These are phyloP conservation scores for Rhabdomys pumilio DNA, from an alignment of 2,797 vertebrate species.

Conservation along the genomic window DNA sequence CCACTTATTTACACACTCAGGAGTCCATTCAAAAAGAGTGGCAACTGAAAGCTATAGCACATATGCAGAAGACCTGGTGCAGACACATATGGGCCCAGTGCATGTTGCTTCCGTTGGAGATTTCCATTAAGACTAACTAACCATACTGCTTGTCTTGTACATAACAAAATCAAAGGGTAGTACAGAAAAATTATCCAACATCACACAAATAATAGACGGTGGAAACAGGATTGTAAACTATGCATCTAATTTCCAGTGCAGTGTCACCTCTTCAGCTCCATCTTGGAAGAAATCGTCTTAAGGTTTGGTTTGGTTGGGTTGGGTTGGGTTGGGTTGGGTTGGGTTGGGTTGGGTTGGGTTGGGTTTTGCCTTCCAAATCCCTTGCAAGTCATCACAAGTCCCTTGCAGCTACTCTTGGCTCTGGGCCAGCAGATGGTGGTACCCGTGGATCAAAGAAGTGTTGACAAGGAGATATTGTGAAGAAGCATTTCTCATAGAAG, in stretches of 20 bases:
- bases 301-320: not conserved
- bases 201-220: slow-evolving; percentile 37
- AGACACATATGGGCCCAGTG: not conserved
- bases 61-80: not conserved
- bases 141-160: not conserved
- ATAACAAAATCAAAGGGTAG: not conserved
- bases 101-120: not conserved
- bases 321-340: not conserved
- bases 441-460: not conserved
- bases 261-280: not conserved
- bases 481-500: not conserved
- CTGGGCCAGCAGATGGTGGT: not conserved
- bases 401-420: not conserved
- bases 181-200: slow-evolving; percentile 1
- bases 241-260: not conserved
- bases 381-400: not conserved
- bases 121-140: slow-evolving; percentile 39
- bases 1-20: not conserved
- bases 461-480: not conserved
- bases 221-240: not conserved
- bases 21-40: too few species aligned
- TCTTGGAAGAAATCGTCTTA: slow-evolving; percentile 2
- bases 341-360: not conserved
- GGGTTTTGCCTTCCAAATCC: not conserved
- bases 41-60: not conserved